These are phyloP conservation scores for Pegoplata infirma DNA, from an alignment of 2,888 invertebrate genomes.

Conservation along the genomic window DNA sequence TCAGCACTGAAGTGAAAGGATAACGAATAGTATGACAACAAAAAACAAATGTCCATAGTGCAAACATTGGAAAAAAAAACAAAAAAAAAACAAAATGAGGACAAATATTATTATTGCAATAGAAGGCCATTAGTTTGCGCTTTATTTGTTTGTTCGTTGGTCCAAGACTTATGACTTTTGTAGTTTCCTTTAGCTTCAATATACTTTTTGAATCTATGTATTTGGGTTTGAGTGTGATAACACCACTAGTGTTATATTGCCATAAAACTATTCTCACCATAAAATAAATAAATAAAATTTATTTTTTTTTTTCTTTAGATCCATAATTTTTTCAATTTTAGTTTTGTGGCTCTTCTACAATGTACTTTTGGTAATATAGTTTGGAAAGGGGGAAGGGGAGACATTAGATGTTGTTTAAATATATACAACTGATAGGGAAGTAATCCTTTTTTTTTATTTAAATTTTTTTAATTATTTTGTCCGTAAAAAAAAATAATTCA, in stretches of 20 bases:
- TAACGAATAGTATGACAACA: no score
- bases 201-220: neutral
- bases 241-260: constrained; percentile 11
- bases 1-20: neutral
- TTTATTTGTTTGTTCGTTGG: constrained; percentile 32
- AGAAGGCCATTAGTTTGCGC: constrained; percentile 42
- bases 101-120: constrained; percentile 44
- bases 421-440: no score
- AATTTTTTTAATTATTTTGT: no score
- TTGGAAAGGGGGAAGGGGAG: no score
- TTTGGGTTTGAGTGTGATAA: neutral
- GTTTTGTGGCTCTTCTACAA: neutral
- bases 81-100: constrained; percentile 30
- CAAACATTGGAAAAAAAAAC: neutral
- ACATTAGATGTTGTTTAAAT: no score
- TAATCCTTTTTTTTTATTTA: no score
- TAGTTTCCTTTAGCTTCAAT: constrained; percentile 30
- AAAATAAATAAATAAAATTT: constrained; percentile 31
- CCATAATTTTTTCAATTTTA: constrained; percentile 11
- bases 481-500: no score
- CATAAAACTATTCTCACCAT: constrained; percentile 30
- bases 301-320: neutral
- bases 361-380: neutral
- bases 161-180: constrained; percentile 48
- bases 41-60: neutral